Percentiles rank a stretch among this genome's conserved stretches.
Evolutionary conservation across 2,113 vertebrate species (phyloP).

Genomic region (Prietella phreatophila): DNA sequence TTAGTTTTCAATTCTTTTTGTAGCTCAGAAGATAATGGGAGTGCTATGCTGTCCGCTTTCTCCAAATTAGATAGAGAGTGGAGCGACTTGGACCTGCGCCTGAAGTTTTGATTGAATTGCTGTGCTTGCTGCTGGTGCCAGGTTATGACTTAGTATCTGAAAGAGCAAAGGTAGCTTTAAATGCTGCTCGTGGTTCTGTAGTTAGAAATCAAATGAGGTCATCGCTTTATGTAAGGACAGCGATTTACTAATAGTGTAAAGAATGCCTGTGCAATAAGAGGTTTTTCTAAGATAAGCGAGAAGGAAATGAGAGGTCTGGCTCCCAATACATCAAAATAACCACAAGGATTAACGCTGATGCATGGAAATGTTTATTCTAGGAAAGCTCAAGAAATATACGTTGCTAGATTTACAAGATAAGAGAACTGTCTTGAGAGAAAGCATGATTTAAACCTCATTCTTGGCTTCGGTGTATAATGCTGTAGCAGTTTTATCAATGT

Average conservation of each 20-base stretch:
- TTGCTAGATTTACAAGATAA: not conserved
- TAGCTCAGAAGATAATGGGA: not conserved
- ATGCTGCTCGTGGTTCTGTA: not conserved
- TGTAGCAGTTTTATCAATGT: not conserved
- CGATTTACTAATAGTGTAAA: constrained; percentile 18
- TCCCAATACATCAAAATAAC: not conserved
- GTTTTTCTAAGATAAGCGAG: constrained; percentile 21
- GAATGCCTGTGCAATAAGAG: not conserved
- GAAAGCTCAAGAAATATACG: not conserved
- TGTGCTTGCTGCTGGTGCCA: not conserved
- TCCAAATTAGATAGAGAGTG: not conserved
- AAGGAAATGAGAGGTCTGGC: not conserved
- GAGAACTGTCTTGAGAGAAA: not conserved
- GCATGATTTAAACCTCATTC: not conserved
- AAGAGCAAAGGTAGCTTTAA: not conserved
- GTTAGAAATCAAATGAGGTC: constrained; percentile 13
- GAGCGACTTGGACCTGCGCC: not conserved
- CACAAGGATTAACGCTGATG: not conserved
- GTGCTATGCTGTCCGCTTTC: not conserved
- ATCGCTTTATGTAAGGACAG: not conserved
- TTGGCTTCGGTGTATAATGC: not conserved
- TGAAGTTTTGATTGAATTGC: not conserved
- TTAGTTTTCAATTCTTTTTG: constrained; percentile 8
- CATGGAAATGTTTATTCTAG: constrained; percentile 8
- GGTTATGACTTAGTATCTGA: not conserved